Evolutionary conservation across 2,113 vertebrate genomes (phyloP), one percentile per base, ranked within the genome.

Genomic region (Pterocles gutturalis): DNA sequence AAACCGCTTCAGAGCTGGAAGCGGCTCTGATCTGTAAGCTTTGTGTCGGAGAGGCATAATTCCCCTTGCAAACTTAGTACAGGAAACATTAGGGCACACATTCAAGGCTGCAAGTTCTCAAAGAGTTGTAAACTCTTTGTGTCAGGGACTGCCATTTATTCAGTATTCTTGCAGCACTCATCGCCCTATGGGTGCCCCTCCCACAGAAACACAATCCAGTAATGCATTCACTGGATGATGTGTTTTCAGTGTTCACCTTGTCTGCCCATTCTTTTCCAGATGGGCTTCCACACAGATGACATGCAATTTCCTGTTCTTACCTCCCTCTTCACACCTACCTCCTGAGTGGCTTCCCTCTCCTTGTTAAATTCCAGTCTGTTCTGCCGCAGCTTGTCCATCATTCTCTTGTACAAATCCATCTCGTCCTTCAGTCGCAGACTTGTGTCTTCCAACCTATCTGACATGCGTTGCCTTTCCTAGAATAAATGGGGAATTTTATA

Each of bases 301-400:
- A 7, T 10, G 16, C 0, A 0, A 77, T 1, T 75, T 55, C 48
- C 20, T 26, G 41, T 5, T 36, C 79, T 72, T 14, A 34, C 4
- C n/a, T 3, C 64, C 53, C n/a, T 34, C 57, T n/a, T 49, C 60
- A 60, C 57, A 94, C 98, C 82, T 48, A 99, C 99, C 99, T 99
- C 99, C 94, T 99, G 99, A 1, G 99, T 99, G 7, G 99, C 99
- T 54, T 99, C 99, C 75, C 99, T 98, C 96, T 99, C 99, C 95
- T 99, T 99, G 95, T 99, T 99, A 95, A 99, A 99, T 84, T 99
- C 98, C 2, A 99, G 98, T 51, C 99, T 97, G 97, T 99, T 99
- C 97, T 99, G 99, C n/a, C 98, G 96, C 96, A 99, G 98, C 97
- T 99, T 99, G 96, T 99, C 99, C 99, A 99, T 99, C 99, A 99